A percentile compares a stretch with the other conserved stretches of the same genome.
Conservation (phyloP, 2,888 invertebrate genomes). For the Pristionchus japonicus region DNA sequence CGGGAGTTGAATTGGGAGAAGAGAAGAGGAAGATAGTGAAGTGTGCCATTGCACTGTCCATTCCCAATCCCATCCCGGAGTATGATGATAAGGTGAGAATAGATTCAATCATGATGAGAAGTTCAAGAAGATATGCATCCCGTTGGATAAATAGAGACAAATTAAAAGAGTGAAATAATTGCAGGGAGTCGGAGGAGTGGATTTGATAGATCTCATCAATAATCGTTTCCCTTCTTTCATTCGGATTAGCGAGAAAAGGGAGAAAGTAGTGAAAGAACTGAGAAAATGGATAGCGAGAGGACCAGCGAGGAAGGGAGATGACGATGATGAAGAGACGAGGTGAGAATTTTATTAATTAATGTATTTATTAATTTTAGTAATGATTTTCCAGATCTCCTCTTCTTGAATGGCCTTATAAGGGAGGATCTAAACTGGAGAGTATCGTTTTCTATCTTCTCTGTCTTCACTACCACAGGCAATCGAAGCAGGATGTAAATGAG, state of each 20-base stretch:
- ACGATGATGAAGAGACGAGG: not conserved
- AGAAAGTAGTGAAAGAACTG: not conserved
- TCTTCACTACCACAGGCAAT: slow-evolving; percentile 8
- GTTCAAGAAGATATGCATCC: not conserved
- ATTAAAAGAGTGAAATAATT: not conserved
- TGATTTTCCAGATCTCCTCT: not conserved
- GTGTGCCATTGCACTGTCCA: slow-evolving; percentile 9
- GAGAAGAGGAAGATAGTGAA: not conserved
- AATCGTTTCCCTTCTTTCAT: slow-evolving; percentile 43
- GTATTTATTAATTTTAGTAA: not conserved
- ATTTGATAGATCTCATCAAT: slow-evolving; percentile 35
- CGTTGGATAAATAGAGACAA: not conserved
- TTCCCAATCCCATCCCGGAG: slow-evolving; percentile 27
- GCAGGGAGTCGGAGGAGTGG: not conserved
- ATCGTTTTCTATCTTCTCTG: slow-evolving; percentile 18
- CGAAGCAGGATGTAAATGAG: not conserved
- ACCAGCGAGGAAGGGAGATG: not conserved
- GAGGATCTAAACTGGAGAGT: not conserved
- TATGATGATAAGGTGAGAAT: slow-evolving; percentile 25
- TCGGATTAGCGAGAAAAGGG: not conserved
- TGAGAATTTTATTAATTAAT: not conserved
- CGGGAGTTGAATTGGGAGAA: slow-evolving; percentile 21
- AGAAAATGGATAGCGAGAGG: slow-evolving; percentile 25
- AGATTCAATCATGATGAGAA: not conserved
- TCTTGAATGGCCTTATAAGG: not conserved